Evolutionary conservation across 2,113 vertebrate species (phyloP), one percentile per base, ranked within the genome.

Genomic region (Dipodomys stephensi): DNA sequence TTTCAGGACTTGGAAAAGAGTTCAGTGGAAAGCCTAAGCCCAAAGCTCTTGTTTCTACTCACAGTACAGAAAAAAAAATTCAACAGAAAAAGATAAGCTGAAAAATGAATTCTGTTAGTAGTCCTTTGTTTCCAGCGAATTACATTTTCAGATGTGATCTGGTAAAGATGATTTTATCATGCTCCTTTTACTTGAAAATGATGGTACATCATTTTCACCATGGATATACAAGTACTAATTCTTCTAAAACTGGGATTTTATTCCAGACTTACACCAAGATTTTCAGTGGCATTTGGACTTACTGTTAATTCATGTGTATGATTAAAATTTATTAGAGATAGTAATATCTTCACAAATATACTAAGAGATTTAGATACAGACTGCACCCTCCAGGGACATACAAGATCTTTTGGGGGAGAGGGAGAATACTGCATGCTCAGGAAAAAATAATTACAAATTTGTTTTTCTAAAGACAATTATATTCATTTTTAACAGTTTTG

Each of bases 321-420:
- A 62, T 69, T 77, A 86, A 53, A 74, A 91, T 91, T 69, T 88
- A 86, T 74, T 88, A 67, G 23, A 89, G 81, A 71, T 74, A 4
- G 49, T 87, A 74, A 64, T 86, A 83, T 72, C 25, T 92, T 83
- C 32, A 62, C 22, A 79, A 12, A 62, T 32, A 68, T 53, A n/a
- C 7, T 72, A 79, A 39, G 35, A 82, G 4, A 0, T 62, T 91
- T 78, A 67, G 15, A 68, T 0, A 57, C 64, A 9, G 8, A 39
- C 81, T 44, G 77, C 35, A 76, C 6, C 49, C 10, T 87, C 10
- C 67, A 28, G 18, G 5, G 3, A 27, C 25, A 68, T 67, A 1
- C 6, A 81, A 74, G 69, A 23, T 57, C 82, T 28, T 91, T 67
- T 74, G 30, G 19, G 13, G 11, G 57, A 84, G 23, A 79, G 77